phyloP scores from a whole-genome alignment of 2,888 invertebrate genomes.

The Leptothorax acervorum region DNA sequence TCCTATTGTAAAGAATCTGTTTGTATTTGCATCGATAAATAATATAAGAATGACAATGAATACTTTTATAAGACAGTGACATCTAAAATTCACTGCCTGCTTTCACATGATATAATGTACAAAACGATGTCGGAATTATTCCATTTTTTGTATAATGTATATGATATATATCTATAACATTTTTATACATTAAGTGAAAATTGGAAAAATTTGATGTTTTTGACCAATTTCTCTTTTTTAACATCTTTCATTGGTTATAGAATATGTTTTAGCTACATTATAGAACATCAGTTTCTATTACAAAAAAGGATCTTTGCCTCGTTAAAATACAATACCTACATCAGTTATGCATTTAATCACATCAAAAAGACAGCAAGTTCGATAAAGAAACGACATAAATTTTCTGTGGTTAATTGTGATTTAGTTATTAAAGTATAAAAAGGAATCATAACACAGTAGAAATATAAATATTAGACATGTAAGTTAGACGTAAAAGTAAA shows the following conservation, averaged over 20 bases:
- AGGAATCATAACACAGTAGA: not conserved
- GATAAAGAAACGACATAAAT: not conserved
- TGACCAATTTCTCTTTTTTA: slow-evolving; percentile 17
- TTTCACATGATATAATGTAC: slow-evolving; percentile 71
- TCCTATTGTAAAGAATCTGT: slow-evolving; percentile 62
- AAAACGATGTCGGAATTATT: slow-evolving; percentile 61
- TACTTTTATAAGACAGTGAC: slow-evolving; percentile 66
- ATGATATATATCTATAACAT: slow-evolving; percentile 45
- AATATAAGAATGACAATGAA: slow-evolving; percentile 65
- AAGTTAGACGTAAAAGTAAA: slow-evolving; percentile 75
- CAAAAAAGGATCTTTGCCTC: not conserved
- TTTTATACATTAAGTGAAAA: slow-evolving; percentile 44
- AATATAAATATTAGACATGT: slow-evolving; percentile 58
- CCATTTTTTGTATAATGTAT: slow-evolving; percentile 60
- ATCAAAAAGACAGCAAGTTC: not conserved
- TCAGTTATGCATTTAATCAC: slow-evolving; percentile 2
- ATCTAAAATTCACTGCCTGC: slow-evolving; percentile 70
- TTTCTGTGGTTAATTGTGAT: slow-evolving; percentile 18
- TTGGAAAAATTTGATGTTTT: slow-evolving; percentile 11
- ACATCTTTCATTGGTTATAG: slow-evolving; percentile 44
- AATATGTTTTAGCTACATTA: slow-evolving; percentile 41
- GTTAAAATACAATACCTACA: not conserved
- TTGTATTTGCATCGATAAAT: slow-evolving; percentile 55
- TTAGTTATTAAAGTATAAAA: slow-evolving; percentile 18
- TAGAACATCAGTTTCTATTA: slow-evolving; percentile 28